Conservation (phyloP, 1,140 invertebrate species). For the Acyrthosiphon pisum region DNA sequence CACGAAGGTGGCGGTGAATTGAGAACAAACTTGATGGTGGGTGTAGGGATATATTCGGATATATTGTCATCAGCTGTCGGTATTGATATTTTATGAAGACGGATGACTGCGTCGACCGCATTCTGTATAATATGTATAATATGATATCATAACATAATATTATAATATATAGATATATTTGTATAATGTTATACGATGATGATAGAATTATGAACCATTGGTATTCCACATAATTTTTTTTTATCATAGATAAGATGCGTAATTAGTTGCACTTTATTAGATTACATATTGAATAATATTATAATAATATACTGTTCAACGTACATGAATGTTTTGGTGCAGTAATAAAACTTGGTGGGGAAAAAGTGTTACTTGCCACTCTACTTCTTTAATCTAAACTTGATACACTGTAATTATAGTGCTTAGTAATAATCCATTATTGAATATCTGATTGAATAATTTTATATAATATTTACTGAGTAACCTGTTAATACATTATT, state of each 20-base stretch:
- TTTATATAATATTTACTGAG: neutral
- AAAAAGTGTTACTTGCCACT: neutral
- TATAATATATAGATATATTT: neutral
- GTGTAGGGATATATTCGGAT: too few species aligned
- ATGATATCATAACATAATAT: neutral
- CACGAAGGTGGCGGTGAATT: neutral
- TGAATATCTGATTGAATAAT: slow-evolving; percentile 19
- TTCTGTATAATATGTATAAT: too few species aligned
- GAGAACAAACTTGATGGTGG: neutral
- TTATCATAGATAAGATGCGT: neutral
- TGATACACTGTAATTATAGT: too few species aligned
- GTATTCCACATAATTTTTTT: neutral
- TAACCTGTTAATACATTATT: neutral
- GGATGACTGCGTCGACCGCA: neutral
- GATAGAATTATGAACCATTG: neutral
- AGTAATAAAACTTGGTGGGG: neutral
- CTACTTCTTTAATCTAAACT: neutral
- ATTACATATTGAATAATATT: neutral
- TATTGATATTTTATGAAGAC: neutral
- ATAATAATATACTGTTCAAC: neutral
- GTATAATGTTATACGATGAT: neutral
- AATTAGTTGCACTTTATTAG: neutral
- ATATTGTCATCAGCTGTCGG: neutral
- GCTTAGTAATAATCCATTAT: neutral
- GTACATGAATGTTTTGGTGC: neutral